phyloP scores from a whole-genome alignment of 2,888 invertebrate species.

The Pollenia amentaria region DNA sequence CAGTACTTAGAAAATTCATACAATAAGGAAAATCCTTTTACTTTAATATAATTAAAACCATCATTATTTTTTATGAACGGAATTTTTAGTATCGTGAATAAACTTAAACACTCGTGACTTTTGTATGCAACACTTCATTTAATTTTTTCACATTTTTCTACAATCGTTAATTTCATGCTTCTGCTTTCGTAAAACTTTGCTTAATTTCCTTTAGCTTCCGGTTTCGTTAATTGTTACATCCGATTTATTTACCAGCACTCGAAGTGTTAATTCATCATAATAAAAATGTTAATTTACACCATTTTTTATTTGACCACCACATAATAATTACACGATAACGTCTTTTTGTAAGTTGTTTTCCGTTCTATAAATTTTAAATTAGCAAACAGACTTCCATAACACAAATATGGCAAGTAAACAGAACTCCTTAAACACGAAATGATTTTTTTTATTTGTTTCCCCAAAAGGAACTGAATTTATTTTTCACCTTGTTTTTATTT shows the following conservation, averaged over 20 bases:
- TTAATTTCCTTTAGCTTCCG: constrained; percentile 6
- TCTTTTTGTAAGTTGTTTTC: neutral
- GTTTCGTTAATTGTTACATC: constrained; percentile 22
- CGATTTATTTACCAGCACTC: constrained; percentile 18
- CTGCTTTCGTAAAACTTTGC: neutral
- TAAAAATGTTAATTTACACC: constrained; percentile 17
- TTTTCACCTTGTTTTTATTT: constrained; percentile 3
- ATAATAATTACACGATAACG: neutral
- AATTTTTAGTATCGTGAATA: too few species aligned
- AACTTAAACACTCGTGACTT: too few species aligned
- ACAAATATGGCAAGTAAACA: neutral
- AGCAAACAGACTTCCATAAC: neutral
- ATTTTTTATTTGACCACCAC: neutral
- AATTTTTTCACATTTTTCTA: neutral
- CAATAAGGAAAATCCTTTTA: too few species aligned
- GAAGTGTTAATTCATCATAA: constrained; percentile 11
- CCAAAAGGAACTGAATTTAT: neutral
- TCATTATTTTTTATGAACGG: too few species aligned
- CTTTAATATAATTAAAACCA: too few species aligned
- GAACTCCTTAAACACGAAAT: neutral
- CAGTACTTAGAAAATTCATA: too few species aligned
- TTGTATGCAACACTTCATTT: too few species aligned
- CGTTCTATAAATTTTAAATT: neutral
- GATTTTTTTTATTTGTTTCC: neutral
- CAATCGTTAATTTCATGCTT: neutral